Conservation (phyloP, 2,113 vertebrate genomes). For the Malurus cyaneus region DNA sequence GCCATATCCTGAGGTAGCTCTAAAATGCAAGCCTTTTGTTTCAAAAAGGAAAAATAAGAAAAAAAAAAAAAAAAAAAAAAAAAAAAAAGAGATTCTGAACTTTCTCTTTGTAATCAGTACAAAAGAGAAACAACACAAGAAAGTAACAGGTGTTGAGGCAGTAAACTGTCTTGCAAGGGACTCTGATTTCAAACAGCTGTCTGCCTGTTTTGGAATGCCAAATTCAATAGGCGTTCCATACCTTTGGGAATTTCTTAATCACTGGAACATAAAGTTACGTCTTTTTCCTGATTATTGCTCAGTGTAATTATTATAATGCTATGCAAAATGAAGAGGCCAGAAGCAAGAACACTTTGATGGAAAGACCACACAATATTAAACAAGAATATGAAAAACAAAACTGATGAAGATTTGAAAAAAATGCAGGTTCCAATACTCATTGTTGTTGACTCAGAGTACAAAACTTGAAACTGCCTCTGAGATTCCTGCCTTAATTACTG, state of each 20-base stretch:
- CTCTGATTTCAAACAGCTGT: not conserved
- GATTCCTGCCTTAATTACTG: not conserved
- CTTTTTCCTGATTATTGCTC: not conserved
- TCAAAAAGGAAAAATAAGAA: not conserved
- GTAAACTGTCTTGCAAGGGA: not conserved
- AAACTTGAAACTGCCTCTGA: not conserved
- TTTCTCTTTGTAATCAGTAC: not conserved
- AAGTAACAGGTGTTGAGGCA: not conserved
- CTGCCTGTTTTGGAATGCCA: not conserved
- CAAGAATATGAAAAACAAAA: not conserved
- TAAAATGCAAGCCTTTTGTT: not conserved
- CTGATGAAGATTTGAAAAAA: not conserved
- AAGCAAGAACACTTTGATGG: not conserved
- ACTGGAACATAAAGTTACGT: not conserved
- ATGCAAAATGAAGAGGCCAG: not conserved
- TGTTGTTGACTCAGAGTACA: not conserved
- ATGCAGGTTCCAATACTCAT: fast-evolving
- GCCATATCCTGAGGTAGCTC: not conserved
- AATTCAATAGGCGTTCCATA: not conserved
- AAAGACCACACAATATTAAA: not conserved
- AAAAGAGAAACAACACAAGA: not conserved
- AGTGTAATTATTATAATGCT: not conserved
- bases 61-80: not conserved
- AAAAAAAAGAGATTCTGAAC: not conserved
- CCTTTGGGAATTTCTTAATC: not conserved